These are phyloP conservation scores for Corapipo altera DNA, from an alignment of 2,113 vertebrate species.

Conservation along the genomic window DNA sequence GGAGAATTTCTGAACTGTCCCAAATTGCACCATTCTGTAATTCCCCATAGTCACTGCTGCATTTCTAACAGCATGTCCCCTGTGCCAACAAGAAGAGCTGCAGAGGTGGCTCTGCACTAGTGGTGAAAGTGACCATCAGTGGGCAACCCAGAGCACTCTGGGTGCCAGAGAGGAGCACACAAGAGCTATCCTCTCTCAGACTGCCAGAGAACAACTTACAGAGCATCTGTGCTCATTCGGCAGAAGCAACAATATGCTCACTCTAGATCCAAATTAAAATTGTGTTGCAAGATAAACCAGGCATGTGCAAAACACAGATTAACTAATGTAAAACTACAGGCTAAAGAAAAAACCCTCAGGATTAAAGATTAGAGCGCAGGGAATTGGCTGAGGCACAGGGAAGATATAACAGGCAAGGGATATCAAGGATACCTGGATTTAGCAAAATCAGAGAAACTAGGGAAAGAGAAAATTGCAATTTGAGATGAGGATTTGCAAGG, in stretches of 20 bases:
- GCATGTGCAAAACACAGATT: not conserved
- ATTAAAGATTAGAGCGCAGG: not conserved
- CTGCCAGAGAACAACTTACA: not conserved
- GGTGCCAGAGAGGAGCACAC: not conserved
- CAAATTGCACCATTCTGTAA: not conserved
- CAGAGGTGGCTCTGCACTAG: not conserved
- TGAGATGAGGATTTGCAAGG: constrained; percentile 9
- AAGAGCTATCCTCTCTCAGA: not conserved
- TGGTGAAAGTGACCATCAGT: not conserved
- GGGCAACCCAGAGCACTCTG: not conserved
- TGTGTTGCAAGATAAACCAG: not conserved
- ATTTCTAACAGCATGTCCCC: not conserved
- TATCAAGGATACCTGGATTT: constrained; percentile 1
- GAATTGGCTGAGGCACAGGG: not conserved
- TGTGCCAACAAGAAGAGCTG: not conserved
- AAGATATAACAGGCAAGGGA: not conserved
- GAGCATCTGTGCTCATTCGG: not conserved
- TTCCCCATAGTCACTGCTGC: not conserved
- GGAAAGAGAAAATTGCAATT: not conserved
- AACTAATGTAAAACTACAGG: not conserved
- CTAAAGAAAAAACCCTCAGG: not conserved
- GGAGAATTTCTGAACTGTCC: not conserved
- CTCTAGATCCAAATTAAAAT: not conserved
- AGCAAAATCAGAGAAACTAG: not conserved
- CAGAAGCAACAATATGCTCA: not conserved